Conservation (phyloP, 2,797 vertebrate genomes). For the Notoglanidium macrostoma region DNA sequence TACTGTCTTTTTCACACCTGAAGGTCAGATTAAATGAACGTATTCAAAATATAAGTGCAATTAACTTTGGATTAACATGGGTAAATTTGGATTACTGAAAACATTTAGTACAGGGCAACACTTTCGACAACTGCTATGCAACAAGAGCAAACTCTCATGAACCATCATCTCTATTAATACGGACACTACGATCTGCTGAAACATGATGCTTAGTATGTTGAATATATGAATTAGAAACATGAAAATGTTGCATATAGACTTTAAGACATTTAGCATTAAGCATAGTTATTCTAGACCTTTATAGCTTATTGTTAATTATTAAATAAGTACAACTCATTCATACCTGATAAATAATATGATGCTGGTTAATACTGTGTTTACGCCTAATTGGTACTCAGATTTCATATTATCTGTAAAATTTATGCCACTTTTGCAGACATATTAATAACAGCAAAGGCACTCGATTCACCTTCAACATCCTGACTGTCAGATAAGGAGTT, state of each 20-base stretch:
- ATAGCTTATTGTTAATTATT: neutral
- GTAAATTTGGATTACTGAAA: neutral
- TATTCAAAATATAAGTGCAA: neutral
- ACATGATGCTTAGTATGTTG: neutral
- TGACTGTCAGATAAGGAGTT: constrained; percentile 78
- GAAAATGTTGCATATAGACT: neutral
- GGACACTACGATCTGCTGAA: neutral
- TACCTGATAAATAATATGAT: neutral
- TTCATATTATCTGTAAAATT: neutral
- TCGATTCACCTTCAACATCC: constrained; percentile 82
- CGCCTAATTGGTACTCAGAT: too few relatives aligned
- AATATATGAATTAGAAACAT: neutral
- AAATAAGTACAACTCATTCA: neutral
- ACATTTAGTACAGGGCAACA: neutral
- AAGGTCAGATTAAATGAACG: constrained; percentile 9
- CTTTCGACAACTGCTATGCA: neutral
- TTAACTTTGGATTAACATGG: neutral
- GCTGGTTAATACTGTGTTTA: neutral
- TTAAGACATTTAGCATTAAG: neutral
- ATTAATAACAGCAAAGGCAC: constrained; percentile 28
- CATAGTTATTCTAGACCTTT: neutral
- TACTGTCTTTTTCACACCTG: constrained; percentile 46
- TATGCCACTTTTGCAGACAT: neutral
- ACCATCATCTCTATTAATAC: neutral
- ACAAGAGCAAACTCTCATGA: neutral